Base-by-base conservation (phyloP, 2,113 vertebrate genomes). In the Arothron firmamentum region DNA sequence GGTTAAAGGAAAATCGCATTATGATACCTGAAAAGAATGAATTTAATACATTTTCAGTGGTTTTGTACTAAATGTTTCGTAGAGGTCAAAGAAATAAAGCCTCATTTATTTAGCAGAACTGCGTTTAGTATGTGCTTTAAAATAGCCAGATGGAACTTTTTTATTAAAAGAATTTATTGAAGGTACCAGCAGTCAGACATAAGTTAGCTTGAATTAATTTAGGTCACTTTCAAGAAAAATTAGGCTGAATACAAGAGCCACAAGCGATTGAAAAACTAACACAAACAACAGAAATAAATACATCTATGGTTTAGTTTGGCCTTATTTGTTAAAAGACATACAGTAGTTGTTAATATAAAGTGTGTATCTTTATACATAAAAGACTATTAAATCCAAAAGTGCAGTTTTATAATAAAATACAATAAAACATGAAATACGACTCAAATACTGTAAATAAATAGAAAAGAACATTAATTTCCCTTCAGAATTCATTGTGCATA, bases 231-330 rank as follows among this genome's bases (percentile, higher is more conserved):
- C 64, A 82, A 74, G 48, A 79, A 67, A 78, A 81, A 78, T 38
- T 25, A 86, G 71, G 73, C 64, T 79, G 58, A 63, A 76, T 77
- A 81, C 64, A 59, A 63, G 64, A 81, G 69, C 67, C 70, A 79
- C 83, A 75, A 80, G 74, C 67, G 83, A 80, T 81, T 80, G 65
- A 79, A 67, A 78, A 79, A 77, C 12, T 62, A 65, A 57, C 60
- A 78, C 81, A 86, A 60, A 74, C 54, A 70, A 79, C 67, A 51
- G 59, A 87, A 85, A 90, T 89, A 89, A 89, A 87, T 88, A 90
- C 74, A 85, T 78, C 80, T 79, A 85, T 81, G 67, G 72, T 76
- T 87, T 86, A 86, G 80, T 84, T 86, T 84, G 77, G 78, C 78
- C 70, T 82, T 73, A 71, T 75, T 68, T 79, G 74, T 82, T 80